Base-by-base conservation (phyloP, 2,888 invertebrate genomes). In the Ommatoiulus sabulosus region DNA sequence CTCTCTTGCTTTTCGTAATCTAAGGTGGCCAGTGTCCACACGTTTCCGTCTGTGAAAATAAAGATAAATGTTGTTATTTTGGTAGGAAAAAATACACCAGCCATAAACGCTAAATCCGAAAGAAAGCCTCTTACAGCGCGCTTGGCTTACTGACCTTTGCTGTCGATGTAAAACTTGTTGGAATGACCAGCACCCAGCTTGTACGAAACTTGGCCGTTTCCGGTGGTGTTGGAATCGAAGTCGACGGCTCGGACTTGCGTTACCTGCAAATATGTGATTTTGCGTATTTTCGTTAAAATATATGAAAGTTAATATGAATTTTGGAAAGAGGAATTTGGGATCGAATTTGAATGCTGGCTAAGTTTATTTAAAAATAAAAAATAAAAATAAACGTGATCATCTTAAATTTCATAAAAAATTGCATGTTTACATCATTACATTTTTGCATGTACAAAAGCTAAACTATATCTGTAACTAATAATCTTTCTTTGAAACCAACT, bases 151-250 rank as follows among this genome's bases (percentile, higher is more conserved):
- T 89, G 80, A 91, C 91, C 91, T 91, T 97, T 96, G 0, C 96
- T 97, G 92, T 97, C 97, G 87, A 97, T 96, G 35, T 95, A 94
- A 91, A 97, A 97, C 84, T 95, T 91, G 44, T 91, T 91, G 57
- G 91, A 90, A 87, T 92, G 91, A 84, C 92, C 92, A 46, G 91
- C 91, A 0, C 95, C 94, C 85, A 97, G 93, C 90, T 96, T 96
- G 90, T 96, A 97, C 0, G 97, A 93, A 3, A 97, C 95, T 84
- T 97, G 93, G 0, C 97, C 97, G 91, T 97, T 97, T n/a, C 97
- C 97, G 91, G 97, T 97, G 0, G 96, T 96, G 84, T 95, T 93
- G 90, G 96, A 96, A 92, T 97, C 97, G 17, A 96, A 95, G 92
- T 97, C 97, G 90, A 97, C 97, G 0, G 97, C 97, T 90, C 94